A percentile compares a stretch with the other conserved stretches of the same genome.
Conservation (phyloP, 1,140 invertebrate genomes). For the Drosophila rufa region DNA sequence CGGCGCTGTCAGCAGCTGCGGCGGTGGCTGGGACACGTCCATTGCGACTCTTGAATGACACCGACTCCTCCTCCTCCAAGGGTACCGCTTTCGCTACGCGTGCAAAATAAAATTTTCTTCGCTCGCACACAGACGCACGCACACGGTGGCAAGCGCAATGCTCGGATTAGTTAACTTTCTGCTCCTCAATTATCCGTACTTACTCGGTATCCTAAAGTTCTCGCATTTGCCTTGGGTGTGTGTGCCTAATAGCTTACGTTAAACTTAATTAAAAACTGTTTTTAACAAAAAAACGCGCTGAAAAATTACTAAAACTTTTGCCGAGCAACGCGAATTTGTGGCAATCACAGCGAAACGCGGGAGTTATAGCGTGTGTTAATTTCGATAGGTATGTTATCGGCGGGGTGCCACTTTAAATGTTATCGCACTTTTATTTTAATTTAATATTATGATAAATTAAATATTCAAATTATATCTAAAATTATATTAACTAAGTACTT, state of each 20-base stretch:
- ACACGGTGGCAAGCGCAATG: conserved; percentile 9
- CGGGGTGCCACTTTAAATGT: not conserved
- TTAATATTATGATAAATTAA: no score
- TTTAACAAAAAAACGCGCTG: conserved; percentile 1
- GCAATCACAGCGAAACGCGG: conserved; percentile 20
- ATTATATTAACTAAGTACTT: no score
- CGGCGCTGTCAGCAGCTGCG: conserved; percentile 74
- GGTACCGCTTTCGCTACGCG: conserved; percentile 3
- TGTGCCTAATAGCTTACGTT: not conserved
- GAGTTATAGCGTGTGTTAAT: conserved; percentile 1
- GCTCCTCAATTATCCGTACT: not conserved
- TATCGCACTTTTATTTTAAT: no score
- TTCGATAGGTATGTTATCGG: conserved; percentile 14
- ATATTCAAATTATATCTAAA: no score
- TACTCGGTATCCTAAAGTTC: conserved; percentile 2
- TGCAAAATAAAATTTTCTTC: conserved; percentile 46
- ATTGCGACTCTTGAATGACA: conserved; percentile 27
- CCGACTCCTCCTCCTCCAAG: not conserved
- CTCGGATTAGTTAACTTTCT: not conserved
- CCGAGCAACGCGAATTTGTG: conserved; percentile 24
- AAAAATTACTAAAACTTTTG: conserved; percentile 10
- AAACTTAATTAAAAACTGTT: conserved; percentile 10
- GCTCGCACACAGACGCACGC: conserved; percentile 34
- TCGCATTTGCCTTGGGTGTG: conserved; percentile 6
- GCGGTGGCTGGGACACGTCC: conserved; percentile 80